phyloP scores from a whole-genome alignment of 2,113 vertebrate species.

The Zosterops japonicus region DNA sequence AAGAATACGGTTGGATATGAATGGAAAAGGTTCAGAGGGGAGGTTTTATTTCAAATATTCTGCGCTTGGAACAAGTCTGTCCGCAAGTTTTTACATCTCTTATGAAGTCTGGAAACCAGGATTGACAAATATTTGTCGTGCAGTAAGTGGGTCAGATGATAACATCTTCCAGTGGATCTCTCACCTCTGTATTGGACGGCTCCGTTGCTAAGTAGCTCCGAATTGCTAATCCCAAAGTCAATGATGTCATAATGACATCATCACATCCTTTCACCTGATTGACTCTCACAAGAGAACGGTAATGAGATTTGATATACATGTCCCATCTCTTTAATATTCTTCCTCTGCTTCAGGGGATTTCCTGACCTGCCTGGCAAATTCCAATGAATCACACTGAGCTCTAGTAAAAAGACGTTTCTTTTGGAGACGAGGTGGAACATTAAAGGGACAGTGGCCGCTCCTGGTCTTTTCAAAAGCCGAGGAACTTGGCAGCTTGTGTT shows the following conservation, averaged over 20 bases:
- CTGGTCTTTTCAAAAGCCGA: not conserved
- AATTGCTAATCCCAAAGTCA: slow-evolving; percentile 66
- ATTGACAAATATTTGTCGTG: not conserved
- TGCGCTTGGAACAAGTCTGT: not conserved
- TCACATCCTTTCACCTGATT: slow-evolving; percentile 64
- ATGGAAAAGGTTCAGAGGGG: not conserved
- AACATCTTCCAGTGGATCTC: slow-evolving; percentile 26
- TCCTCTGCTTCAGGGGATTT: slow-evolving; percentile 66
- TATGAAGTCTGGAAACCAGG: not conserved
- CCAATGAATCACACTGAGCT: slow-evolving; percentile 46
- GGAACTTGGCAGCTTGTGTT: not conserved
- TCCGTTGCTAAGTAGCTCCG: slow-evolving; percentile 60
- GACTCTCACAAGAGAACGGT: slow-evolving; percentile 59
- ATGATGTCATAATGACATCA: slow-evolving; percentile 69
- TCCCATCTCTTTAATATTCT: slow-evolving; percentile 68
- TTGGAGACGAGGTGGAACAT: slow-evolving; percentile 34
- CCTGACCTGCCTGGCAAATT: slow-evolving; percentile 67
- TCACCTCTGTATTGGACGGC: slow-evolving; percentile 10
- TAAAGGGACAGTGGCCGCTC: slow-evolving; percentile 49
- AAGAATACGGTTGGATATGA: not conserved
- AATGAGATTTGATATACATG: slow-evolving; percentile 73
- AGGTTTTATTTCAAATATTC: not conserved
- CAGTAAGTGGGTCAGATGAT: slow-evolving; percentile 46
- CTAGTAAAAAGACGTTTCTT: slow-evolving; percentile 53
- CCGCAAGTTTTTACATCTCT: not conserved